phyloP scores from a whole-genome alignment of 2,888 invertebrate genomes.

The Erpobdella octoculata region DNA sequence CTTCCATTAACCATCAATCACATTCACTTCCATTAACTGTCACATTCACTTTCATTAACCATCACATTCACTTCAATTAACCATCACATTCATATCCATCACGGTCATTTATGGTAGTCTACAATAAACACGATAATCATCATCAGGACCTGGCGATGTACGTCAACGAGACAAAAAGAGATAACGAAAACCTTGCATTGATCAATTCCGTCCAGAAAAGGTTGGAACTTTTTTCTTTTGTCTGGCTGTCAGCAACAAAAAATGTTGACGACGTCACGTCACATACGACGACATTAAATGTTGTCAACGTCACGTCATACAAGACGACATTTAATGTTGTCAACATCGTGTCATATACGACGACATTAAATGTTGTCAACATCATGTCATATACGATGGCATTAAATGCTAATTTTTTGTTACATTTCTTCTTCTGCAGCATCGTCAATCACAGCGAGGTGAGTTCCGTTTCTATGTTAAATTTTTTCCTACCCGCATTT shows the following conservation, averaged over 20 bases:
- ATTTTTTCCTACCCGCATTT: not conserved
- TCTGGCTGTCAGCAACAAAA: not conserved
- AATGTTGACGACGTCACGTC: too few species aligned
- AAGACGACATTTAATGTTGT: not conserved
- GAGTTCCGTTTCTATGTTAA: not conserved
- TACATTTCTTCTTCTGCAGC: not conserved
- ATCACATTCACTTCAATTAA: too few species aligned
- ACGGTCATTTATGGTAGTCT: too few species aligned
- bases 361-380: not conserved
- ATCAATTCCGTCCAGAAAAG: slow-evolving; percentile 77
- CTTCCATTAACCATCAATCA: too few species aligned
- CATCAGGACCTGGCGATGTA: slow-evolving; percentile 77
- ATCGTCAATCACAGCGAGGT: not conserved
- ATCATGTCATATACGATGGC: not conserved
- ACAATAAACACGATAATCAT: too few species aligned
- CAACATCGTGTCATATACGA: too few species aligned
- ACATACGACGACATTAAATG: too few species aligned
- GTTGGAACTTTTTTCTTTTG: slow-evolving; percentile 32
- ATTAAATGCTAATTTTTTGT: not conserved
- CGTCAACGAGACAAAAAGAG: slow-evolving; percentile 93
- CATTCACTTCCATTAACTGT: too few species aligned
- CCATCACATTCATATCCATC: too few species aligned
- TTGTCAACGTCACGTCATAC: not conserved
- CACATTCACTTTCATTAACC: too few species aligned
- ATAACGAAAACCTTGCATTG: slow-evolving; percentile 82